phyloP scores from a whole-genome alignment of 2,888 invertebrate species.

The Metopia argyrocephala region DNA sequence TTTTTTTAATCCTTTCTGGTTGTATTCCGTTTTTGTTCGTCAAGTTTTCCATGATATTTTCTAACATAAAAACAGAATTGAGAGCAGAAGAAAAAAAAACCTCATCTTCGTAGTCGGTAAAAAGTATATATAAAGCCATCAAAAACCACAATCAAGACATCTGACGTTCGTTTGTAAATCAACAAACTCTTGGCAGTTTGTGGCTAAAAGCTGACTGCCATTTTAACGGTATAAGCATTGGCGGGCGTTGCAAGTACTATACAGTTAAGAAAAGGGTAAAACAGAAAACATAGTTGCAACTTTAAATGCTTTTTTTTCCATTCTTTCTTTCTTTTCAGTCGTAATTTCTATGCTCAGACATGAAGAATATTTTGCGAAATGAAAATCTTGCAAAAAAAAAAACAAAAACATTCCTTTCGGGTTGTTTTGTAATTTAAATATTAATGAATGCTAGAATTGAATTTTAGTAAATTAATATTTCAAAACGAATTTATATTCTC shows the following conservation, averaged over 20 bases:
- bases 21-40: not conserved
- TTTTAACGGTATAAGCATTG: not conserved
- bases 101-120: not conserved
- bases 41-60: not conserved
- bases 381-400: not conserved
- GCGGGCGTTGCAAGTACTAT: not conserved
- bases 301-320: slow-evolving; percentile 20
- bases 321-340: slow-evolving; percentile 2
- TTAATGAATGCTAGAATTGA: slow-evolving; percentile 49
- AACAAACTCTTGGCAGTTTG: slow-evolving; percentile 60
- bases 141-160: slow-evolving; percentile 57
- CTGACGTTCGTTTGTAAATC: slow-evolving; percentile 60
- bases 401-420: slow-evolving; percentile 9
- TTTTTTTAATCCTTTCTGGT: not conserved
- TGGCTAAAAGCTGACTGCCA: slow-evolving; percentile 45
- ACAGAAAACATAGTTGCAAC: slow-evolving; percentile 21
- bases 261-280: too few relatives aligned
- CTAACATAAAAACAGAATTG: slow-evolving; percentile 1
- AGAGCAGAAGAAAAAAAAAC: not conserved
- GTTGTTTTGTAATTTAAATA: slow-evolving; percentile 50
- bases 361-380: slow-evolving; percentile 37
- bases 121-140: slow-evolving; percentile 44
- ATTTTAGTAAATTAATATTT: not conserved
- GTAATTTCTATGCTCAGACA: slow-evolving; percentile 30
- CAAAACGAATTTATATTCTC: too few relatives aligned